A percentile compares a stretch with the other conserved stretches of the same genome.
These are phyloP conservation scores for Cyclina sinensis DNA, from an alignment of 1,140 invertebrate genomes.

Conservation along the genomic window DNA sequence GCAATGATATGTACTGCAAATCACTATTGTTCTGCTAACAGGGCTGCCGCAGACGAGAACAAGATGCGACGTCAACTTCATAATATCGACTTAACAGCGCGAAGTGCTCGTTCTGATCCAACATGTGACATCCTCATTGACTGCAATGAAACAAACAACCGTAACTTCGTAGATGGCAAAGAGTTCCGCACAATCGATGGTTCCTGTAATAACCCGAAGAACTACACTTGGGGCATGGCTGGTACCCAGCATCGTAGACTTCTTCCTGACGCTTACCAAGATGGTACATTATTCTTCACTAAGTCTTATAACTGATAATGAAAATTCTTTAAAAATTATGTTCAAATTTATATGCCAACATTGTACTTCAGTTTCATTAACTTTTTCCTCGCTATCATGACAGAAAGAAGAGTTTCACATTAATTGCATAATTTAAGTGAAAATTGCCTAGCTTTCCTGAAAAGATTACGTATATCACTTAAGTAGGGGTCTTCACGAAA, in stretches of 20 bases:
- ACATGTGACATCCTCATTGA: background rate
- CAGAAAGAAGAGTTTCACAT: too few species aligned
- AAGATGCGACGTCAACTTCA: background rate
- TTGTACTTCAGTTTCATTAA: too few species aligned
- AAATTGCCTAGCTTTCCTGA: too few species aligned
- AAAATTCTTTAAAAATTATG: background rate
- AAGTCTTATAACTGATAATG: background rate
- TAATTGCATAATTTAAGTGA: too few species aligned
- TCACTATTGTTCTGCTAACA: too few species aligned
- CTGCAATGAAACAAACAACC: background rate
- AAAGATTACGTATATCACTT: too few species aligned
- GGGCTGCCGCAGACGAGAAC: background rate
- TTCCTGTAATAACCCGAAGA: background rate
- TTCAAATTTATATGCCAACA: too few species aligned
- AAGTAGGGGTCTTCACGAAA: too few species aligned
- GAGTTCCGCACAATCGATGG: constrained; percentile 31
- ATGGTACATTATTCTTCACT: background rate
- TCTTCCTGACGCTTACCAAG: background rate
- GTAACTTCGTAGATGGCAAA: background rate
- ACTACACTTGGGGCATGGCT: background rate
- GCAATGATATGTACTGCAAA: too few species aligned
- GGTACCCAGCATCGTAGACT: background rate
- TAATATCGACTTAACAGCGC: background rate
- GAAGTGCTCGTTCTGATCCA: background rate
- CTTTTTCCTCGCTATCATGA: too few species aligned